phyloP scores from a whole-genome alignment of 2,797 vertebrate genomes.

The Poeciliopsis turneri region DNA sequence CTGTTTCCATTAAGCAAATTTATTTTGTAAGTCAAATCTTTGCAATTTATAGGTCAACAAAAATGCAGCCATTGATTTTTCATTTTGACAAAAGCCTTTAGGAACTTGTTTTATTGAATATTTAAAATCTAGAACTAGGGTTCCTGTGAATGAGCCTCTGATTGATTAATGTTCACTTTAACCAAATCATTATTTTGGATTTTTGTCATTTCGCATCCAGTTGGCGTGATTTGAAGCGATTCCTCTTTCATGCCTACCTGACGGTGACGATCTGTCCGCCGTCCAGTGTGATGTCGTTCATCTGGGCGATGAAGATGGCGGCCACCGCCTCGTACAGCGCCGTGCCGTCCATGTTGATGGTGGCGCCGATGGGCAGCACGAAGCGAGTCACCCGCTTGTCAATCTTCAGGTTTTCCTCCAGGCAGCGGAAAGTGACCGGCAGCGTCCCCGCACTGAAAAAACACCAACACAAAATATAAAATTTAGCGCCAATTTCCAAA shows the following conservation, averaged over 20 bases:
- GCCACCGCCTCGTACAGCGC: slow-evolving; percentile 89
- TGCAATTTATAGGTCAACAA: too few species aligned
- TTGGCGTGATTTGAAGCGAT: neutral
- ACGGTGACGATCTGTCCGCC: slow-evolving; percentile 86
- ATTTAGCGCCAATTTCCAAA: neutral
- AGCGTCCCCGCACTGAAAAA: slow-evolving; percentile 83
- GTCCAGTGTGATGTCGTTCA: slow-evolving; percentile 86
- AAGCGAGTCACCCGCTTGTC: slow-evolving; percentile 87
- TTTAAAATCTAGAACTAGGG: neutral
- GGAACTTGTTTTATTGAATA: neutral
- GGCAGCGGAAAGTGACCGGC: slow-evolving; percentile 88
- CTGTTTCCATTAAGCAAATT: too few species aligned
- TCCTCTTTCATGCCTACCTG: slow-evolving; percentile 69
- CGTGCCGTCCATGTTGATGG: slow-evolving; percentile 90
- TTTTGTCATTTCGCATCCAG: neutral
- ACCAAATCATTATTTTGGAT: neutral
- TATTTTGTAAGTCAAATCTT: too few species aligned
- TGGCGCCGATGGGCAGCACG: slow-evolving; percentile 87
- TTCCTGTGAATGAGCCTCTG: too few species aligned
- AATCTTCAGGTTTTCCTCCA: slow-evolving; percentile 87
- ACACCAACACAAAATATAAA: neutral
- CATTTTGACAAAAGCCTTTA: neutral
- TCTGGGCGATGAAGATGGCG: slow-evolving; percentile 90
- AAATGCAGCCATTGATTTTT: too few species aligned
- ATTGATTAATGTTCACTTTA: too few species aligned